A percentile compares a stretch with the other conserved stretches of the same genome.
Evolutionary conservation across 2,113 vertebrate species (phyloP).

Genomic region (Romanogobio albipinnatus): DNA sequence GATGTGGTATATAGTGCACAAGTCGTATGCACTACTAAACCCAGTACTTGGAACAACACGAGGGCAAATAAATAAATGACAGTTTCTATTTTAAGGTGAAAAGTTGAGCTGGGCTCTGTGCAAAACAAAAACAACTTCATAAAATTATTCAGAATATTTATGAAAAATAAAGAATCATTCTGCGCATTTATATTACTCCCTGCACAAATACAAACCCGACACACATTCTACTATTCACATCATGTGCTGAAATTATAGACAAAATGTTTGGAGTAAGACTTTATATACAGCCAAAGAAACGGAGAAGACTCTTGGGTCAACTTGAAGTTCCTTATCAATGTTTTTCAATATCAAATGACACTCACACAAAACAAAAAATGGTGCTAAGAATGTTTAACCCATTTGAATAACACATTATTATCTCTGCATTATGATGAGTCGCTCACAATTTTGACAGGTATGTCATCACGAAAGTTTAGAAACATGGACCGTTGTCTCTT

Average conservation of each 20-base stretch:
- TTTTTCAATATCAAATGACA: background rate
- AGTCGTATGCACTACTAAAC: background rate
- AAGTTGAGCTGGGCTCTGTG: background rate
- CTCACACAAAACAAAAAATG: background rate
- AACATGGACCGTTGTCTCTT: background rate
- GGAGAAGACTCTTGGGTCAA: slow-evolving; percentile 43
- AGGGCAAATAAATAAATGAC: background rate
- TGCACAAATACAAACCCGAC: background rate
- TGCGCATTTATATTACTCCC: background rate
- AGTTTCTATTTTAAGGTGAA: background rate
- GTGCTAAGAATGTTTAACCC: background rate
- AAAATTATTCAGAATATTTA: slow-evolving; percentile 3
- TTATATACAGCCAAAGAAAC: slow-evolving; percentile 25
- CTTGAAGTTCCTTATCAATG: slow-evolving; percentile 16
- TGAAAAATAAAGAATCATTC: background rate
- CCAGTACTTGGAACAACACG: background rate
- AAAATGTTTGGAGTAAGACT: slow-evolving; percentile 27
- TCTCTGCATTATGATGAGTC: background rate
- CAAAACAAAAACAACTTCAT: background rate
- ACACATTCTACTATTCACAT: slow-evolving; percentile 23
- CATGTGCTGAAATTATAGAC: slow-evolving; percentile 29
- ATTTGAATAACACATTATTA: background rate
- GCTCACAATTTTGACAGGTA: background rate
- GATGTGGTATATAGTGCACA: background rate
- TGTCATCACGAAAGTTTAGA: background rate